Evolutionary conservation across 1,140 invertebrate genomes (phyloP).

Genomic region (Oryctes rhinoceros): DNA sequence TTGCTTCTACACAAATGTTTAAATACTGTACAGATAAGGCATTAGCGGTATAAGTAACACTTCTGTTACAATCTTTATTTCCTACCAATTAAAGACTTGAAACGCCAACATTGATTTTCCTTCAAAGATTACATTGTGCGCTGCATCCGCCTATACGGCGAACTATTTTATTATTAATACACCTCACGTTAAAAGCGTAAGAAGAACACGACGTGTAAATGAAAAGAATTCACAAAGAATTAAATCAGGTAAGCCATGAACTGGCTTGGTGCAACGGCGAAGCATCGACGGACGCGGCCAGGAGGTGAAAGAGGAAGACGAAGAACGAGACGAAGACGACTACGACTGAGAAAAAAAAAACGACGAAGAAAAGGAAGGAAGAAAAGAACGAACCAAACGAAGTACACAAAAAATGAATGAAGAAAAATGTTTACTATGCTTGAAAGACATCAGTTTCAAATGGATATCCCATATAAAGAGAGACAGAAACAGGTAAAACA

Average conservation of each 20-base stretch:
- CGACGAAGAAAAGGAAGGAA: not conserved
- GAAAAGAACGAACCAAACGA: constrained; percentile 25
- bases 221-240: constrained; percentile 33
- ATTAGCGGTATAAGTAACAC: not conserved
- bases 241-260: constrained; percentile 32
- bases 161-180: constrained; percentile 28
- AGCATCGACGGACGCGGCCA: not conserved
- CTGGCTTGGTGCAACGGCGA: constrained; percentile 11
- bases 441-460: constrained; percentile 38
- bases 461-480: constrained; percentile 33
- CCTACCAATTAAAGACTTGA: constrained; percentile 25
- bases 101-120: constrained; percentile 8
- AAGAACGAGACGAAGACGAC: constrained; percentile 5
- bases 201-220: constrained; percentile 32
- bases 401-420: constrained; percentile 35
- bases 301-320: not conserved
- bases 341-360: not conserved
- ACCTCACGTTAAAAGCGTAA: constrained; percentile 18
- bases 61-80: constrained; percentile 13
- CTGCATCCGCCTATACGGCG: constrained; percentile 1
- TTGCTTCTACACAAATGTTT: not conserved
- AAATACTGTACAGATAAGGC: not conserved
- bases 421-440: constrained; percentile 38
- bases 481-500: constrained; percentile 41
- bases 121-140: constrained; percentile 25